Conservation (phyloP, 1,140 invertebrate species). For the Littorina saxatilis region DNA sequence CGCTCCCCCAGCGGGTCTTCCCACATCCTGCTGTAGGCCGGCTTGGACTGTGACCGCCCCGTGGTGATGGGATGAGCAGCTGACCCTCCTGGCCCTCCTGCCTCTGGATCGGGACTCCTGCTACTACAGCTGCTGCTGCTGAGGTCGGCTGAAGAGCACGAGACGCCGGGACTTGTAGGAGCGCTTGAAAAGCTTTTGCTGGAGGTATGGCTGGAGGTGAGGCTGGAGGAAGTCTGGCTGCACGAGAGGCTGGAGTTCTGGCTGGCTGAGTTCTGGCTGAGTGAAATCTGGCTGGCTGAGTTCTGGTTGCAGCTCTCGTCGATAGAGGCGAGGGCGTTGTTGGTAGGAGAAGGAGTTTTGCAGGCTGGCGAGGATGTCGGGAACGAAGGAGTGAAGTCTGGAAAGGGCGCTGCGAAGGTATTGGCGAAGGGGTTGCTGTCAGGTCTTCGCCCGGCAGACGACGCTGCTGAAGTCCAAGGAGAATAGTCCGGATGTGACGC, state of each 20-base stretch:
- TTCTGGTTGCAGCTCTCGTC: not conserved
- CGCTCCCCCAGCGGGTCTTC: slow-evolving; percentile 57
- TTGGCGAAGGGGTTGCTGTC: not conserved
- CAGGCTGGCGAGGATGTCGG: not conserved
- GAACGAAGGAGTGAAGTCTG: not conserved
- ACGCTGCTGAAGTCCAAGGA: not conserved
- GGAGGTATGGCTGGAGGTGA: not conserved
- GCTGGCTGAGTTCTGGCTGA: not conserved
- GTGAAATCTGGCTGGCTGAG: not conserved
- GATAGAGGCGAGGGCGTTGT: not conserved
- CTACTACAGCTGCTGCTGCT: not conserved
- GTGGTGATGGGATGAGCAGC: slow-evolving; percentile 25
- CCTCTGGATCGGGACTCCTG: not conserved
- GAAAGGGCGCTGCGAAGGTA: not conserved
- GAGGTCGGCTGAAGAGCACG: not conserved
- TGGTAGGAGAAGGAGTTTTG: not conserved
- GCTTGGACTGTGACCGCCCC: slow-evolving; percentile 43
- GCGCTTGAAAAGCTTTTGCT: too few species aligned
- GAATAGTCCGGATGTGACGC: not conserved
- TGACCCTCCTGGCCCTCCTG: not conserved
- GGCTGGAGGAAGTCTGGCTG: not conserved
- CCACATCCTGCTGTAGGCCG: slow-evolving; percentile 54
- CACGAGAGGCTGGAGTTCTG: not conserved
- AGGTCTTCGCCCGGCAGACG: too few species aligned
- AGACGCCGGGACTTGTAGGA: too few species aligned